phyloP scores from a whole-genome alignment of 2,888 invertebrate genomes.

The Acheta domesticus region DNA sequence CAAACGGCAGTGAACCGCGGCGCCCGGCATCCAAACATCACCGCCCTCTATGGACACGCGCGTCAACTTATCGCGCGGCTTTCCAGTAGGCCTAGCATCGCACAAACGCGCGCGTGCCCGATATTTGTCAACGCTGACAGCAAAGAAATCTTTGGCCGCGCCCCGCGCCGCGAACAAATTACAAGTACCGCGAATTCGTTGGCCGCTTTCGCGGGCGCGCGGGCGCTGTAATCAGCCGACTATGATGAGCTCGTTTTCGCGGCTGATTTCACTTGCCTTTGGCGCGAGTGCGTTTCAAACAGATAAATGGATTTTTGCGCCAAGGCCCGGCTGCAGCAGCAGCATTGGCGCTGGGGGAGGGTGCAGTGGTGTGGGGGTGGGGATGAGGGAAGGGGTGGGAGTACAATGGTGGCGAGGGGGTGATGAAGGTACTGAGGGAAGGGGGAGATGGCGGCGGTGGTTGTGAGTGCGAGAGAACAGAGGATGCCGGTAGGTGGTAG shows the following conservation, averaged over 20 bases:
- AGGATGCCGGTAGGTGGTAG: neutral
- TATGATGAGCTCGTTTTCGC: slow-evolving; percentile 7
- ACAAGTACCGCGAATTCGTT: neutral
- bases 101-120: neutral
- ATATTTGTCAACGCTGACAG: slow-evolving; percentile 18
- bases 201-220: neutral
- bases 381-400: no score
- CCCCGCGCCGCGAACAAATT: neutral
- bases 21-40: neutral
- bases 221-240: neutral
- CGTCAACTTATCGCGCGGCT: neutral
- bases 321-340: neutral
- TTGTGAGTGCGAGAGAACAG: neutral
- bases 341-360: no score
- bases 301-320: slow-evolving; percentile 18
- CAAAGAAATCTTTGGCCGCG: neutral
- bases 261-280: neutral
- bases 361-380: no score
- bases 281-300: neutral
- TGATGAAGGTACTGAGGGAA: no score
- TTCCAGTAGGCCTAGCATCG: neutral
- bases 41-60: neutral
- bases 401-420: no score
- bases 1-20: no score
- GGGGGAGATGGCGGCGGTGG: neutral